Evolutionary conservation across 2,797 vertebrate species (phyloP), one percentile per base, ranked within the genome.

Genomic region (Hoplostethus atlanticus): DNA sequence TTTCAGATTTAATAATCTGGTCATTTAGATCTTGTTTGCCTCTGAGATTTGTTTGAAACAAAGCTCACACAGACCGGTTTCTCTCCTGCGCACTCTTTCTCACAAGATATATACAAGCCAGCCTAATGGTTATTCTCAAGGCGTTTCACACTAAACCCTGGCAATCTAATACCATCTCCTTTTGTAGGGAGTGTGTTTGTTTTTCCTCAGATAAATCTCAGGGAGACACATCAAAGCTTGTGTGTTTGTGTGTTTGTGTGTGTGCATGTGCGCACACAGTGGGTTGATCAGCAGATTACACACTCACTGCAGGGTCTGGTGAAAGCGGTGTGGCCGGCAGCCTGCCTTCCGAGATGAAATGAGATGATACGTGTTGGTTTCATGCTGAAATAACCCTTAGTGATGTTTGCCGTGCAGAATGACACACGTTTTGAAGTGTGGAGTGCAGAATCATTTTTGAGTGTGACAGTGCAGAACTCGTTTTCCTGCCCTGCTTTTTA

Each of bases 191-290:
- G 70, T 62, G 47, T 69, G 51, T 86, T 89, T 90, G 84, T 90
- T 89, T 89, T 81, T 65, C 62, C 71, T 68, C 70, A 17, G 65
- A 83, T 82, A 72, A 58, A 85, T 84, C 74, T 80, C 73, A 82
- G 73, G 77, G 77, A 73, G 54, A 42, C 54, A 73, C 80, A 88
- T 90, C 79, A 90, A 84, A 91, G 82, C 53, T 50, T 50, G 65
- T 53, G 68, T 57, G 54, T 56, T 31, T 56, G 54, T 36, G 52
- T 54, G 52, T 52, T 25, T 54, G 11, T 54, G 52, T 31, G 28
- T 54, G 52, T 62, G 54, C 42, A 50, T 67, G 55, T 60, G 42
- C 21, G 57, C 17, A 62, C 44, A 6, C 40, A 54, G 40, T 7
- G 5, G 66, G 56, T 69, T 70, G 73, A 83, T 80, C 73, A 80